These are phyloP conservation scores for Paratilapia polleni DNA, from an alignment of 2,113 vertebrate species.

Conservation along the genomic window DNA sequence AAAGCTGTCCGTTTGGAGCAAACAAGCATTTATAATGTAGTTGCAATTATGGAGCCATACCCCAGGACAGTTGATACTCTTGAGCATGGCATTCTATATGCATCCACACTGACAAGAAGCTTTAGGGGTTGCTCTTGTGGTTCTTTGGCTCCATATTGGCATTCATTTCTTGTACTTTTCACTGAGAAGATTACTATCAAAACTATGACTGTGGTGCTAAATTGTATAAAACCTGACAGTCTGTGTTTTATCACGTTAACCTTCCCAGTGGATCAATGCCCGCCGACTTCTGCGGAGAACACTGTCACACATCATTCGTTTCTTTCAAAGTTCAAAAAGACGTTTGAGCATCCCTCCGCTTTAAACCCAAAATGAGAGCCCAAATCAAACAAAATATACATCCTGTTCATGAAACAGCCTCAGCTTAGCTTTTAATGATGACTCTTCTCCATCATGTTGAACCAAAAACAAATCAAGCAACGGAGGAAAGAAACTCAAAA, in stretches of 20 bases:
- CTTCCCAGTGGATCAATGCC: constrained; percentile 4
- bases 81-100: background rate
- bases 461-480: constrained; percentile 28
- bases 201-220: constrained; percentile 8
- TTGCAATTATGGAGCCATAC: background rate
- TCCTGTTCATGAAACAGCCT: constrained; percentile 1
- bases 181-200: constrained; percentile 41
- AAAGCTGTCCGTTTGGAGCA: constrained; percentile 11
- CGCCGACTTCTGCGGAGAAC: background rate
- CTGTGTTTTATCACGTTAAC: constrained; percentile 1
- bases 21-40: constrained; percentile 12
- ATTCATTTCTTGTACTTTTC: constrained; percentile 27
- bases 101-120: background rate
- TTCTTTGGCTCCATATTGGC: constrained; percentile 54
- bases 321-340: constrained; percentile 16
- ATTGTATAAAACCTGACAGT: constrained; percentile 32
- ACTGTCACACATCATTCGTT: constrained; percentile 6
- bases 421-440: constrained; percentile 1
- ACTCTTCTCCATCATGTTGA: constrained; percentile 19
- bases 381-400: constrained; percentile 9
- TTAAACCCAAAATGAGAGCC: background rate
- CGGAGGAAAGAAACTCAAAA: constrained; percentile 8
- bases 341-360: background rate
- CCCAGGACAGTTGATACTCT: background rate
- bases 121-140: constrained; percentile 1